phyloP scores from a whole-genome alignment of 2,113 vertebrate genomes.

The Cinclus mexicanus region DNA sequence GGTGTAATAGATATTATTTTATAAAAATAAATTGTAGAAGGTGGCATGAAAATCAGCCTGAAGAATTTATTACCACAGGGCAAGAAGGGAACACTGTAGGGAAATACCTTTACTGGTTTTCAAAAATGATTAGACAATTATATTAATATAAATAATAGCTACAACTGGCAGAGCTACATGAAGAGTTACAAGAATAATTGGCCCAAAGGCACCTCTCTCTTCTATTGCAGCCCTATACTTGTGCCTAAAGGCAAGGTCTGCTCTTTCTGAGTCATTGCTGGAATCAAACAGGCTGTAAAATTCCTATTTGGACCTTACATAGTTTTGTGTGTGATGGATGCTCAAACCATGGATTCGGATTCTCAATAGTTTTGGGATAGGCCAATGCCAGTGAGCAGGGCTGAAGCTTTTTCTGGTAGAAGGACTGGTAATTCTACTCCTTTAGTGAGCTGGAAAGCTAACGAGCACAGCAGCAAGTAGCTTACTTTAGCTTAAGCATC shows the following conservation, averaged over 20 bases:
- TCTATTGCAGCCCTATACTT: neutral
- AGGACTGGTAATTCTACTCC: neutral
- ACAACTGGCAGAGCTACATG: neutral
- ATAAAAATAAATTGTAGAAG: slow-evolving; percentile 12
- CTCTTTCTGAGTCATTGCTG: neutral
- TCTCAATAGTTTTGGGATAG: neutral
- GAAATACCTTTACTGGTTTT: neutral
- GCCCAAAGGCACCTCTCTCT: neutral
- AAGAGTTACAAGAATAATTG: neutral
- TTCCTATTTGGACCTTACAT: neutral
- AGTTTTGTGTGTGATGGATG: neutral
- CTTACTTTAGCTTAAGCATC: neutral
- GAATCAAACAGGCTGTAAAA: neutral
- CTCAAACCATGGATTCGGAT: neutral
- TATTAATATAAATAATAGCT: slow-evolving; percentile 33
- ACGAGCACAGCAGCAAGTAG: neutral
- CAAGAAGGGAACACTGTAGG: neutral
- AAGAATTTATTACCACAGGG: slow-evolving; percentile 19
- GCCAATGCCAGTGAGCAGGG: neutral
- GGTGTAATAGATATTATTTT: neutral
- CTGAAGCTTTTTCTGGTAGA: neutral
- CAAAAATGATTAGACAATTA: slow-evolving; percentile 10
- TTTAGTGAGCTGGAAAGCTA: neutral
- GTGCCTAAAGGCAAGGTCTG: neutral
- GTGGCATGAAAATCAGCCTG: neutral